Evolutionary conservation across 1,140 invertebrate species (phyloP), one percentile per base, ranked within the genome.

Genomic region (Oppia nitens): DNA sequence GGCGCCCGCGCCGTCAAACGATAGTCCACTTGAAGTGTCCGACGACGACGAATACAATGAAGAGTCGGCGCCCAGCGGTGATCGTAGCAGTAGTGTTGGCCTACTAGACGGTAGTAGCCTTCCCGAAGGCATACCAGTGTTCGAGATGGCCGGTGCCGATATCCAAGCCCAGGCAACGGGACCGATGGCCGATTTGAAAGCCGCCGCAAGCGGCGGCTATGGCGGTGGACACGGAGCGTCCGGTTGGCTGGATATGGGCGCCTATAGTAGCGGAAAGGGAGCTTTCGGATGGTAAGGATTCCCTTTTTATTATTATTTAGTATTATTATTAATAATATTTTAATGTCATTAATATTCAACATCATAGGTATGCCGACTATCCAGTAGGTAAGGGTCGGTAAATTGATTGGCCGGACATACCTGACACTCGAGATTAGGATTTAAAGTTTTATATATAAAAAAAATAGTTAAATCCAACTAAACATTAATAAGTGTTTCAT

Each of bases 211-310:
- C 17, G 32, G 32, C 17, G 6, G 17, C 17, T 6, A 17, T 9
- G 6, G 17, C 17, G 32, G 32, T 9, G 32, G 32, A 17, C 32
- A 40, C 32, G 32, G 17, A 9, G 17, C 6, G 6, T 40, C 32
- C 17, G 54, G 54, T n/a, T 56, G 47, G 24, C 54, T 56, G 21
- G 54, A 56, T 24, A 56, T 56, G 54, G 54, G 54, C 2, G 54
- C 54, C 3, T 56, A 56, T 47, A 47, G 26, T 17, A 29, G 54
- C 17, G 28, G 47, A 29, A 32, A 56, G 26, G 54, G 54, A 50
- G 54, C 54, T 50, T 56, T 56, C 27, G 54, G 54, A 47, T 56
- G 54, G 54, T n/a, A n/a, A n/a, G n/a, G n/a, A n/a, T n/a, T n/a
- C n/a, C n/a, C n/a, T n/a, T n/a, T n/a, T n/a, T n/a, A n/a, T n/a